Base-by-base conservation (phyloP, 2,888 invertebrate genomes). In the Nematopogon swammerdamellus region DNA sequence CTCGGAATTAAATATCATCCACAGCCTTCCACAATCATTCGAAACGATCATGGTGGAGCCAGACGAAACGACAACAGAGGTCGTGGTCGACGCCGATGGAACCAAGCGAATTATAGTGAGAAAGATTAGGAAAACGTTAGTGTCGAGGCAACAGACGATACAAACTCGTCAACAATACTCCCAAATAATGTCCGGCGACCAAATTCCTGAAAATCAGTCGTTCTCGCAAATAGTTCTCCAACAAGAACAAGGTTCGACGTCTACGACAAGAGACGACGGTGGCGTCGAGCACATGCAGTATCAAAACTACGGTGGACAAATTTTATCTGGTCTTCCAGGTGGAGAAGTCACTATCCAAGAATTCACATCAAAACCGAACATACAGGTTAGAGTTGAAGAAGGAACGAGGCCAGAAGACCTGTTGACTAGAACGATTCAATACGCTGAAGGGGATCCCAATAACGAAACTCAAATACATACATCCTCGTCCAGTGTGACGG, bases 31-130 rank as follows among this genome's bases (percentile, higher is more conserved):
- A 0, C 88, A 89, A 58, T 83, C 90, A 0, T 92, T 91, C 60
- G 91, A 92, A 68, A 91, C 92, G 1, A 82, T 91, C 3, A 85
- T 92, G 63, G 85, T 89, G 1, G 91, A 92, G 64, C 92, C 92
- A 0, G 91, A 90, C 64, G 88, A 91, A 63, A 89, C 91, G 1
- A 91, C 89, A 0, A 92, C 91, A 1, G 89, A 90, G 70, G 88
- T 91, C 2, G 83, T 89, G n/a, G 84, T 88, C 1, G 91, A 90
- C 59, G 84, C 91, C 17, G 91, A 92, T 63, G 92, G 92, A 3
- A 89, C 89, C 0, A 91, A 88, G 61, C 81, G 89, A 56, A 90
- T 92, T 47, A 88, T 92, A 50, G 86, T 92, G 0, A 86, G 83
- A 55, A 91, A 89, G 67, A 64, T 89, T 4, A 83, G 88, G 49